Conservation (phyloP, 2,113 vertebrate species). For the Pteruthius melanotis region DNA sequence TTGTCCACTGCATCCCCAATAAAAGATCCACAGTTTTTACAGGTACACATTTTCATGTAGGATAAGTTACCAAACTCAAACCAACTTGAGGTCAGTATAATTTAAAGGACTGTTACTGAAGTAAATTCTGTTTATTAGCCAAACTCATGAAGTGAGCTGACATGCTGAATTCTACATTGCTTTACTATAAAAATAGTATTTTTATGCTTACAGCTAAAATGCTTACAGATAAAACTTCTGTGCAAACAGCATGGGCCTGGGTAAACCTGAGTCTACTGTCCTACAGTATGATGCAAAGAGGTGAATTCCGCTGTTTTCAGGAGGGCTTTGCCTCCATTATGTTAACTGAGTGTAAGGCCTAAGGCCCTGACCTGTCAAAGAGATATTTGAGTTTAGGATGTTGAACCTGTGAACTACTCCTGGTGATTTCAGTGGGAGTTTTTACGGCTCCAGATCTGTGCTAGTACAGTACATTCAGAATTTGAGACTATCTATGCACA, state of each 20-base stretch:
- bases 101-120: neutral
- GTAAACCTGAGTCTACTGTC: neutral
- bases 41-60: accelerated
- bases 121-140: neutral
- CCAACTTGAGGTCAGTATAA: neutral
- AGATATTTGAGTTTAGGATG: neutral
- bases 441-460: neutral
- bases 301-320: neutral
- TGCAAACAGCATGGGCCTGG: neutral
- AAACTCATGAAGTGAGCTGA: neutral
- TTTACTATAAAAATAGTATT: neutral
- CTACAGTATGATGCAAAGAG: neutral
- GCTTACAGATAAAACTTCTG: neutral
- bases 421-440: neutral
- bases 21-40: neutral
- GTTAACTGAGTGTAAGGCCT: neutral
- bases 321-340: neutral
- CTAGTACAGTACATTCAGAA: neutral
- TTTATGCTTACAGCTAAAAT: neutral
- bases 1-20: accelerated
- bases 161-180: neutral
- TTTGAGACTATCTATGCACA: neutral
- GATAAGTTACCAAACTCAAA: neutral
- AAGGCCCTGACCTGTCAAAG: neutral
- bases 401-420: neutral